Conservation (phyloP, 92 coral and sea anemone genomes). For the Phymanthus crucifer region DNA sequence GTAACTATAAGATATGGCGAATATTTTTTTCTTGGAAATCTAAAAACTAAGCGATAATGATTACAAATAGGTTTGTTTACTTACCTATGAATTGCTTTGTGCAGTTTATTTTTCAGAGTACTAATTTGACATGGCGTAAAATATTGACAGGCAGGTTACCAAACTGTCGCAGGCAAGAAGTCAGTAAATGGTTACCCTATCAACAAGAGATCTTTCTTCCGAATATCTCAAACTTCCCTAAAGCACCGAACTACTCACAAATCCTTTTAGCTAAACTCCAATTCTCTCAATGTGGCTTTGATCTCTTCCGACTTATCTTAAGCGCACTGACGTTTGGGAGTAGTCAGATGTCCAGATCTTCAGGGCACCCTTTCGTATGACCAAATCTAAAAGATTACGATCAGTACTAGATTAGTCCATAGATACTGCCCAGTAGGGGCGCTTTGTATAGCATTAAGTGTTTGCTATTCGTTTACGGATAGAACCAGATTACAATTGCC, state of each 20-base stretch:
- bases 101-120: not conserved
- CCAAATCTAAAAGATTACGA: conserved; percentile 1
- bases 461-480: not conserved
- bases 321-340: not conserved
- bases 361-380: conserved; percentile 11
- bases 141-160: not conserved
- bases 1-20: too few species aligned
- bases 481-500: not conserved
- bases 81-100: not conserved
- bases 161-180: conserved; percentile 2
- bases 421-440: not conserved
- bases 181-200: not conserved
- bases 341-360: not conserved
- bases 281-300: conserved; percentile 4
- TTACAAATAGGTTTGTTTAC: not conserved
- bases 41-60: not conserved
- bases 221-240: conserved; percentile 1
- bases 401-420: not conserved
- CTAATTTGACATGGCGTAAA: not conserved
- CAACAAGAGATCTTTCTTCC: not conserved
- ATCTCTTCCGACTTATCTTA: conserved; percentile 5
- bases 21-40: not conserved
- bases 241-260: conserved; percentile 9
- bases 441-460: not conserved
- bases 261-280: not conserved